Conservation (phyloP, 2,888 invertebrate genomes). For the Temnothorax rugatulus region DNA sequence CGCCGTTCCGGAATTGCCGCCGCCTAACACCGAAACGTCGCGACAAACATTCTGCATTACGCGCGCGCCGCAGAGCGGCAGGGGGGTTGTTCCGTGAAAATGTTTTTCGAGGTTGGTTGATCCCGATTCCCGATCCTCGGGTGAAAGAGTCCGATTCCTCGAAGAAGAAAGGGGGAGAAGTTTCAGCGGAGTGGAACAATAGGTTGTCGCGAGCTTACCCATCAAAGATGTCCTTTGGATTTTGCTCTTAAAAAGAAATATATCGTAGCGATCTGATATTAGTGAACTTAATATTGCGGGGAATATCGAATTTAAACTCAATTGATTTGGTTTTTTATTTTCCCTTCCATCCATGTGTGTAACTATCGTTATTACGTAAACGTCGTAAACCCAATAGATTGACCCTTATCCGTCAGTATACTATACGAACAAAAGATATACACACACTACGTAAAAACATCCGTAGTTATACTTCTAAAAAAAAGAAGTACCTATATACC, state of each 20-base stretch:
- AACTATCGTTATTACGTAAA: background rate
- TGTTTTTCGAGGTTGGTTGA: background rate
- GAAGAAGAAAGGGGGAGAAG: background rate
- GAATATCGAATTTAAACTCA: background rate
- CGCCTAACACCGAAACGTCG: slow-evolving; percentile 28
- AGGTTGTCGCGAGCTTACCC: background rate
- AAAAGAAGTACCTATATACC: background rate
- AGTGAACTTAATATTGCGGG: background rate
- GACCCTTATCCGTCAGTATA: background rate
- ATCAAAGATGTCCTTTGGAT: background rate
- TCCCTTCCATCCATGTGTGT: background rate
- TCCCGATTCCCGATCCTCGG: background rate
- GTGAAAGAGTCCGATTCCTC: background rate
- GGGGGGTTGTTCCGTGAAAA: background rate
- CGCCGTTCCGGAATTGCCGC: slow-evolving; percentile 62
- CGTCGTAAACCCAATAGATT: background rate
- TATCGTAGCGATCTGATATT: background rate
- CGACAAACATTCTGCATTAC: slow-evolving; percentile 44
- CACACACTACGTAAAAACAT: background rate
- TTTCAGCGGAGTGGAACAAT: background rate
- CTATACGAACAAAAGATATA: background rate
- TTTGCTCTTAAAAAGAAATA: background rate
- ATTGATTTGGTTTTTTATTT: background rate
- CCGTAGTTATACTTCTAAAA: background rate
- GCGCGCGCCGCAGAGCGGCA: background rate